A percentile compares a stretch with the other conserved stretches of the same genome.
Evolutionary conservation across 1,140 invertebrate genomes (phyloP).

Genomic region (Pogonomyrmex barbatus): DNA sequence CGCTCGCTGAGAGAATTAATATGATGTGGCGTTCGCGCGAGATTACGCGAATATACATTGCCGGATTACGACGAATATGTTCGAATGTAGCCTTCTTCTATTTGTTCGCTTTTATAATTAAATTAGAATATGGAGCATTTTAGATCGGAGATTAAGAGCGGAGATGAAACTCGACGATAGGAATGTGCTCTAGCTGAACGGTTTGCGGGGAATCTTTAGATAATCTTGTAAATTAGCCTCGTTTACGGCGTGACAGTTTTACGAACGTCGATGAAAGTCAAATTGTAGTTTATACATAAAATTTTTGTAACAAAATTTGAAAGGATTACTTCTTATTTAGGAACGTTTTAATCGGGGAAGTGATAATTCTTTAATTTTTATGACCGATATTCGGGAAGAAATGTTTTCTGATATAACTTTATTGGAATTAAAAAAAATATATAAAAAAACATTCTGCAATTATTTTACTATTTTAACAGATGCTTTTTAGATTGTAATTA

Average conservation of each 20-base stretch:
- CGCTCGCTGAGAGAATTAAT: conserved; percentile 15
- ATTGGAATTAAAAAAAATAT: not conserved
- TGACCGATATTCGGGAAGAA: not conserved
- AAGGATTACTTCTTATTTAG: conserved; percentile 14
- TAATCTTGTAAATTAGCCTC: conserved; percentile 19
- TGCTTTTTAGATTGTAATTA: not conserved
- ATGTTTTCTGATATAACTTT: not conserved
- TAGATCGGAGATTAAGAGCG: conserved; percentile 33
- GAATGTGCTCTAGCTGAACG: not conserved
- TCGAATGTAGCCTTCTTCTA: not conserved
- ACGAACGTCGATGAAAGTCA: not conserved
- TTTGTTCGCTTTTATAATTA: not conserved
- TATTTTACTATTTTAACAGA: too few species aligned
- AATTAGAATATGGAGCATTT: conserved; percentile 39
- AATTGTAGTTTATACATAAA: not conserved
- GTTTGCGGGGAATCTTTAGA: conserved; percentile 5
- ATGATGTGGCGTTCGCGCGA: not conserved
- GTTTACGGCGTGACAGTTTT: conserved; percentile 10
- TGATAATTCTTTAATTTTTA: not conserved
- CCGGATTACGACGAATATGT: conserved; percentile 29
- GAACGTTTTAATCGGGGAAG: not conserved
- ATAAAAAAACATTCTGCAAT: not conserved
- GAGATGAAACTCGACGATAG: conserved; percentile 30
- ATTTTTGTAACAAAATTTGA: not conserved
- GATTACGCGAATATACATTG: conserved; percentile 26